Conservation (phyloP, 2,113 vertebrate genomes). For the Rattus norvegicus region DNA sequence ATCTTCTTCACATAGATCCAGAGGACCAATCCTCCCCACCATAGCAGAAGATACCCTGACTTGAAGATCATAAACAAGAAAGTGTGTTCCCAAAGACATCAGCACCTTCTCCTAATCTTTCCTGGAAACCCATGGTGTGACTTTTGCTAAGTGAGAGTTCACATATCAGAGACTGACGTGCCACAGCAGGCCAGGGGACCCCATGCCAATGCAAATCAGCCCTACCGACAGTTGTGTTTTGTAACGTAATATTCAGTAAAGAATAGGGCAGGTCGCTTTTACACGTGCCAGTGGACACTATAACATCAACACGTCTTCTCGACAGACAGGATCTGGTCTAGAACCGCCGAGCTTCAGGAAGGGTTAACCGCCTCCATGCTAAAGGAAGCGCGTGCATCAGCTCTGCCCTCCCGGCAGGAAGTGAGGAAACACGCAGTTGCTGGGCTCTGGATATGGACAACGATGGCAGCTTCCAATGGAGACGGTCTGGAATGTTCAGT, state of each 20-base stretch:
- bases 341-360: neutral
- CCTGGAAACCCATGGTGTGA: accelerated
- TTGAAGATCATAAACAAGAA: neutral
- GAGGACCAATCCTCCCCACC: neutral
- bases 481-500: neutral
- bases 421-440: neutral
- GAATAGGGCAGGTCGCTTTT: neutral
- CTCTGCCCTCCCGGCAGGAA: neutral
- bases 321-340: neutral
- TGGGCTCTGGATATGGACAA: neutral
- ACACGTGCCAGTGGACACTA: too few relatives aligned
- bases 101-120: neutral
- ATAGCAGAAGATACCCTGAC: neutral
- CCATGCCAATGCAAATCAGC: neutral
- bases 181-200: neutral
- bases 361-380: neutral
- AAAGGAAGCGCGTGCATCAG: neutral
- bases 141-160: neutral
- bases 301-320: neutral
- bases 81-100: neutral
- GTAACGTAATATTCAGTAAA: neutral
- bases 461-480: neutral
- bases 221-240: neutral
- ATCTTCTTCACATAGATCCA: accelerated
- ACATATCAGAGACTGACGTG: neutral